Evolutionary conservation across 2,888 invertebrate genomes (phyloP), one percentile per base, ranked within the genome.

Genomic region (Cremastinae sp.): DNA sequence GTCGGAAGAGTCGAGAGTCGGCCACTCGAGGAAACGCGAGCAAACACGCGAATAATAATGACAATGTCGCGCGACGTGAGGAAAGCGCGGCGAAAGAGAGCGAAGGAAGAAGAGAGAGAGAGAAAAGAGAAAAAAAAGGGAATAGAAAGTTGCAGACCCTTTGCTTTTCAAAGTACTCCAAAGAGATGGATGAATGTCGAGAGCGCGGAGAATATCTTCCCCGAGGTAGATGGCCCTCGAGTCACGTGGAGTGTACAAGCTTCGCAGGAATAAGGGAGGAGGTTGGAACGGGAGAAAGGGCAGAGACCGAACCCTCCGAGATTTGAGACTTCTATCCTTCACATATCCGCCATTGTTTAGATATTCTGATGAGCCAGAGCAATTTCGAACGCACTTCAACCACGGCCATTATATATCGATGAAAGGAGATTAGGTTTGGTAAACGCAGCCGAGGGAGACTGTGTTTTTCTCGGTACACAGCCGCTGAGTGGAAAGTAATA

Each of bases 361-460:
- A 84, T 85, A 83, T 86, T 86, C 83, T 82, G 87, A 87, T 86
- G 87, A 88, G 84, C 84, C 83, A 84, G 86, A 84, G 84, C 83
- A n/a, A 84, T 85, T 84, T 85, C 84, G 82, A 85, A 84, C 83
- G 78, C 79, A 79, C 84, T 83, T 82, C 81, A 84, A 81, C 81
- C 81, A 78, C 34, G 79, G 71, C 85, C 84, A 85, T 86, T 86
- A 86, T 76, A 61, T 51, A 73, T 73, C 73, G 76, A 69, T 53
- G 53, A 45, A 69, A 65, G 49, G 69, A 49, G 58, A 70, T 73
- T 73, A 65, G 72, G 53, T 49, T 20, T 28, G 18, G 47, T 54
- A 47, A 68, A 54, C 61, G 74, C 61, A 74, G 61, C 54, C 34
- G n/a, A 10, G 16, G 34, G 8, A 7, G 20, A 8, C 7, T 18